These are phyloP conservation scores for Drosophila ironensis DNA, from an alignment of 1,140 invertebrate species.

Conservation along the genomic window DNA sequence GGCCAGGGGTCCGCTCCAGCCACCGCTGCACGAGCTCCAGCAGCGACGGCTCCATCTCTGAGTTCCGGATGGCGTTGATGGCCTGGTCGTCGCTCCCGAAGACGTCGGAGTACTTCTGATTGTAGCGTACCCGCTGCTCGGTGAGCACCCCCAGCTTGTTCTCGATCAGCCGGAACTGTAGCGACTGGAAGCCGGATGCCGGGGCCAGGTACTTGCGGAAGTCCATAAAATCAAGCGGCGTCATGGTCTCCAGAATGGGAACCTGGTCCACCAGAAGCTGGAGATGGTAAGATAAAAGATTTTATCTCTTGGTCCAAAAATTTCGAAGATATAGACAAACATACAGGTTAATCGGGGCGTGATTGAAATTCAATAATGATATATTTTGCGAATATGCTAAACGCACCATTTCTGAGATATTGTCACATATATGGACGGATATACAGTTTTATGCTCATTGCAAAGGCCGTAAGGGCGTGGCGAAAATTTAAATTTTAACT, in stretches of 20 bases:
- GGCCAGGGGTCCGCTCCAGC: constrained; percentile 96
- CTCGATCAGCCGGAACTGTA: constrained; percentile 97
- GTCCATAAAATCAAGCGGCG: constrained; percentile 98
- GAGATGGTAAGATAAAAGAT: constrained; percentile 10
- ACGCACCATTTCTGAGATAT: too few species aligned
- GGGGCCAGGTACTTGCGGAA: constrained; percentile 95
- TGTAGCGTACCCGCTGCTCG: constrained; percentile 95
- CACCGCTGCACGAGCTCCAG: constrained; percentile 93
- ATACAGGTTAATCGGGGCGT: too few species aligned
- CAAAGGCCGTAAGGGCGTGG: too few species aligned
- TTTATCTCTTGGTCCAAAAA: not conserved
- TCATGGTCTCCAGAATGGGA: constrained; percentile 98
- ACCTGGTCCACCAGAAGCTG: constrained; percentile 98
- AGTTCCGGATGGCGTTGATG: constrained; percentile 88
- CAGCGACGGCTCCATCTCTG: constrained; percentile 92
- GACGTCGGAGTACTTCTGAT: constrained; percentile 94
- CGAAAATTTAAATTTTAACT: too few species aligned
- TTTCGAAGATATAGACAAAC: too few species aligned
- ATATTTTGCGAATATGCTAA: too few species aligned
- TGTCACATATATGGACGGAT: too few species aligned
- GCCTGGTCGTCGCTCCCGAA: constrained; percentile 91
- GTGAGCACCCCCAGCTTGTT: constrained; percentile 97
- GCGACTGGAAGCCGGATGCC: constrained; percentile 98
- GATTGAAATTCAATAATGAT: too few species aligned
- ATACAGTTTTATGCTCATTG: too few species aligned